Percentiles rank a stretch among this genome's conserved stretches.
phyloP scores from a whole-genome alignment of 2,888 invertebrate genomes.

The Dascillus cervinus region DNA sequence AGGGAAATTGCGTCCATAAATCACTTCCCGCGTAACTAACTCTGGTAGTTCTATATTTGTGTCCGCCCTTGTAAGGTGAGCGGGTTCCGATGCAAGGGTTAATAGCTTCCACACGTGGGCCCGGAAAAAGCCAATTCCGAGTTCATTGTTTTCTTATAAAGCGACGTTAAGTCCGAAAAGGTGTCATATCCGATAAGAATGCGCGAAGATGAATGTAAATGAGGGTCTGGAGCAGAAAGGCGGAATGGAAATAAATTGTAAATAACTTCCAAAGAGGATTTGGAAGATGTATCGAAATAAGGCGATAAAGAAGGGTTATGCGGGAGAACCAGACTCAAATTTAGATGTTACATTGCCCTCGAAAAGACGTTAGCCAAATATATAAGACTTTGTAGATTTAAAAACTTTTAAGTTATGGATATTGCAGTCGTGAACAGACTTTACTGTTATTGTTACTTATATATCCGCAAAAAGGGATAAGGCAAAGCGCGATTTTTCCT shows the following conservation, averaged over 20 bases:
- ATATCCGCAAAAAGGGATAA: no score
- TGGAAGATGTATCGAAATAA: conserved; percentile 39
- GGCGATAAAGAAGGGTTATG: conserved; percentile 40
- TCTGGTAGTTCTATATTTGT: conserved; percentile 23
- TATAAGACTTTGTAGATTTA: conserved; percentile 33
- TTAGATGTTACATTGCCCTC: conserved; percentile 36
- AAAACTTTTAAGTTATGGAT: conserved; percentile 34
- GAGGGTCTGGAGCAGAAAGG: conserved; percentile 24
- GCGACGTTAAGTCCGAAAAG: no score
- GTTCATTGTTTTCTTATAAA: no score
- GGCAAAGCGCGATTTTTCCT: no score
- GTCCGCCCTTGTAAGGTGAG: conserved; percentile 16
- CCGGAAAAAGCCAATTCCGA: no score
- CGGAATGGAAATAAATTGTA: conserved; percentile 32
- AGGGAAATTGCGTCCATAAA: conserved; percentile 33
- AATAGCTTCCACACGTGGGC: no score
- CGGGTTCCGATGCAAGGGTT: no score
- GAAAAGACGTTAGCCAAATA: conserved; percentile 29
- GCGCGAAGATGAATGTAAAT: conserved; percentile 24
- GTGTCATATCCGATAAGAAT: conserved; percentile 17
- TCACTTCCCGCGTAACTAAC: conserved; percentile 29
- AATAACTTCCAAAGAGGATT: conserved; percentile 36
- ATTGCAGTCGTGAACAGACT: no score
- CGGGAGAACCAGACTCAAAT: conserved; percentile 35
- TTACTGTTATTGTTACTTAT: no score